Conservation (phyloP, 2,113 vertebrate genomes). For the Elgaria multicarinata region DNA sequence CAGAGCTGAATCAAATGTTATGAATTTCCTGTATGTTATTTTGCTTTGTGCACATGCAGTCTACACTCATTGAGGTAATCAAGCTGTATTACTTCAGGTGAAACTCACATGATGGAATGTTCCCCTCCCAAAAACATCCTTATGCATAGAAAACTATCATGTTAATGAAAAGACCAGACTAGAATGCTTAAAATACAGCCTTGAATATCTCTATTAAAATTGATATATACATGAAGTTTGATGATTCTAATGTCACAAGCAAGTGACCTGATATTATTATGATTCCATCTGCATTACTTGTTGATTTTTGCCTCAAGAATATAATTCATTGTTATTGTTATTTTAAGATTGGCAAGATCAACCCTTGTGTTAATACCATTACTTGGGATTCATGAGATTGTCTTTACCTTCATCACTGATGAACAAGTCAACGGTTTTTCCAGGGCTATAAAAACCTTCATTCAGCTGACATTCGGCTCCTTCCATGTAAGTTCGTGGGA, state of each 20-base stretch:
- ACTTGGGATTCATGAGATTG: slow-evolving; percentile 92
- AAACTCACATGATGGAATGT: not conserved
- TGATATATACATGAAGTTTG: not conserved
- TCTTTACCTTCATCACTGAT: slow-evolving; percentile 88
- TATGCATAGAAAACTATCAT: not conserved
- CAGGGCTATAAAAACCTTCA: slow-evolving; percentile 83
- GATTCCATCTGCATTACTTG: not conserved
- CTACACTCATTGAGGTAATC: not conserved
- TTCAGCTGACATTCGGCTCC: slow-evolving; percentile 91
- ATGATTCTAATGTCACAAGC: not conserved
- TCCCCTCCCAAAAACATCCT: too few relatives aligned
- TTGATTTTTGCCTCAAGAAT: not conserved
- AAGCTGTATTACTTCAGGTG: not conserved
- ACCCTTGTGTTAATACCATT: slow-evolving; percentile 93
- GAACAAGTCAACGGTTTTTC: slow-evolving; percentile 86
- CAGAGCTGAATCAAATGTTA: not conserved
- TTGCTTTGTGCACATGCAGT: not conserved
- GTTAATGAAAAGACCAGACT: not conserved
- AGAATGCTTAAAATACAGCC: not conserved
- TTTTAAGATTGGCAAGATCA: slow-evolving; percentile 88
- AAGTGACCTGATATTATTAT: not conserved
- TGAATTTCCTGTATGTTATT: not conserved
- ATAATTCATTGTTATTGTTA: not conserved
- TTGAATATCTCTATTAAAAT: not conserved
- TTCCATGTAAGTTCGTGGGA: slow-evolving; percentile 85